Conservation (phyloP, 2,888 invertebrate species). For the Philaethria dido region DNA sequence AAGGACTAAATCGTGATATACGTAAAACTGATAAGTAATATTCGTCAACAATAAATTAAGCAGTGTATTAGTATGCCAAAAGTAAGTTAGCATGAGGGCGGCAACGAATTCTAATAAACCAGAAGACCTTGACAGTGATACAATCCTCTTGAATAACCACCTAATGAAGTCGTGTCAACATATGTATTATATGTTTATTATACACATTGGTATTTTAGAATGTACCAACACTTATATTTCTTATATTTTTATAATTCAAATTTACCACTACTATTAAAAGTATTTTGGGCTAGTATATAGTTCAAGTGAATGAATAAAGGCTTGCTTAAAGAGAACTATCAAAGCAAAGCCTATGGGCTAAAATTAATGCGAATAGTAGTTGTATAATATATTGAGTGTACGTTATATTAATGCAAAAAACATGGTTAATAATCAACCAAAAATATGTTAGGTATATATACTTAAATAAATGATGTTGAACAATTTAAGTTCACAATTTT, state of each 20-base stretch:
- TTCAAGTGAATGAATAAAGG: too few relatives aligned
- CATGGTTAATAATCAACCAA: too few relatives aligned
- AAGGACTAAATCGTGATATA: background rate
- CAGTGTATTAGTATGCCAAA: slow-evolving; percentile 69
- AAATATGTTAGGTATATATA: too few relatives aligned
- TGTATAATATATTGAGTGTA: too few relatives aligned
- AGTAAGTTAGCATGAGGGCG: slow-evolving; percentile 68
- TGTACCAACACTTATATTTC: background rate
- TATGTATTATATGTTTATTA: slow-evolving; percentile 11
- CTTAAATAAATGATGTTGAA: too few relatives aligned
- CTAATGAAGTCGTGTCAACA: slow-evolving; percentile 52
- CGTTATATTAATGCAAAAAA: too few relatives aligned
- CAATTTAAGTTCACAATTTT: background rate
- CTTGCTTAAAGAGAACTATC: too few relatives aligned
- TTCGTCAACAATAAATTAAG: slow-evolving; percentile 55
- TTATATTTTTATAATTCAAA: too few relatives aligned
- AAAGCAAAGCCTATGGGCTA: too few relatives aligned
- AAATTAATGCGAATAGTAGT: too few relatives aligned
- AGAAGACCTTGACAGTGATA: slow-evolving; percentile 77
- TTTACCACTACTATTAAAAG: background rate
- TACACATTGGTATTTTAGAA: slow-evolving; percentile 6
- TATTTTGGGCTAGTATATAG: background rate
- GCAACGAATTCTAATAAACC: slow-evolving; percentile 75
- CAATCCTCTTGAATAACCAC: slow-evolving; percentile 64
- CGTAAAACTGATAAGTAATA: slow-evolving; percentile 5